A percentile compares a stretch with the other conserved stretches of the same genome.
phyloP scores from a whole-genome alignment of 1,140 invertebrate genomes.

The Patella vulgata region DNA sequence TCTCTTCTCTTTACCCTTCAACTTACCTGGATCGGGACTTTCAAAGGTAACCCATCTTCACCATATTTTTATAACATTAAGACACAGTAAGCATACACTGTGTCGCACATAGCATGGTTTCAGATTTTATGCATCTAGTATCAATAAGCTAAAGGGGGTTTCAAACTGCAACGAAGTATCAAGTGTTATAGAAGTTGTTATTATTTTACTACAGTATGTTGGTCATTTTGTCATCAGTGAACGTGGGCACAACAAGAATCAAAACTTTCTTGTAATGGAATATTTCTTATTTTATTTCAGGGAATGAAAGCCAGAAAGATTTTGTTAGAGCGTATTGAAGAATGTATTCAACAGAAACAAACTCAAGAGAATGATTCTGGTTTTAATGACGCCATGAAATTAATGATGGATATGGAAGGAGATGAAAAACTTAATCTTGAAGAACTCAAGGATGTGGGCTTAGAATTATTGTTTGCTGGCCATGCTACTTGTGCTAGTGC shows the following conservation, averaged over 20 bases:
- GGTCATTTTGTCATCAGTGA: too few species aligned
- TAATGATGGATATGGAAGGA: conserved; percentile 25
- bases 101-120: too few species aligned
- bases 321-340: conserved; percentile 43
- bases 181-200: too few species aligned
- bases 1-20: conserved; percentile 47
- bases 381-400: conserved; percentile 36
- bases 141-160: too few species aligned
- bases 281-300: conserved; percentile 33
- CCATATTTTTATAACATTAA: neutral
- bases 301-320: conserved; percentile 43
- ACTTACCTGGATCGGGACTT: conserved; percentile 47
- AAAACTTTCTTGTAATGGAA: too few species aligned
- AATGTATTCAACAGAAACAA: conserved; percentile 30
- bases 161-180: too few species aligned
- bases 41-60: conserved; percentile 36
- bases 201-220: too few species aligned
- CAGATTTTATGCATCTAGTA: too few species aligned
- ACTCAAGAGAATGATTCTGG: neutral
- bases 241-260: too few species aligned
- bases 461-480: conserved; percentile 51
- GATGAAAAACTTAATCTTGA: conserved; percentile 29
- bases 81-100: too few species aligned
- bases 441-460: conserved; percentile 40
- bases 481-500: conserved; percentile 49